Conservation (phyloP, 2,888 invertebrate species). For the Cerastis leucographa region DNA sequence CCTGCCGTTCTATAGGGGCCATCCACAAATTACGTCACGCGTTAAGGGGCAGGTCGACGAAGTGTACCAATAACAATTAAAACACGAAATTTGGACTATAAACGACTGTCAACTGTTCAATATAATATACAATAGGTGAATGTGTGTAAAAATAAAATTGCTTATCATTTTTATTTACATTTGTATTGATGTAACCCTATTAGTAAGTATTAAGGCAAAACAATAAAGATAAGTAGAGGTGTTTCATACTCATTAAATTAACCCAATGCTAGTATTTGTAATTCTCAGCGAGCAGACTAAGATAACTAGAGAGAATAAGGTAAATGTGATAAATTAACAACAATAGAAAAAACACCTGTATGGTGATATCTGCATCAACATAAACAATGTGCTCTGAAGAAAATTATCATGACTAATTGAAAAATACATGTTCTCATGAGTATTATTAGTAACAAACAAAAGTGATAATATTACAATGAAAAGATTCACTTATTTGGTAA, state of each 20-base stretch:
- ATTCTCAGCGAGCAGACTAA: conserved; percentile 21
- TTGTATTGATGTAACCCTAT: conserved; percentile 47
- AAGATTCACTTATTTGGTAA: conserved; percentile 75
- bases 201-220: conserved; percentile 51
- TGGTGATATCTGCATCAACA: conserved; percentile 22
- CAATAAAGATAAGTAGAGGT: conserved; percentile 28
- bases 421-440: conserved; percentile 51
- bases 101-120: neutral
- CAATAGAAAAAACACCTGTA: neutral
- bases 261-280: conserved; percentile 18
- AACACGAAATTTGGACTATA: too few relatives aligned
- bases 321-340: conserved; percentile 22
- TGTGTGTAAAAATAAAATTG: conserved; percentile 38
- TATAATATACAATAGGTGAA: neutral
- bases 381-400: conserved; percentile 39
- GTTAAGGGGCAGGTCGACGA: too few relatives aligned
- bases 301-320: conserved; percentile 3
- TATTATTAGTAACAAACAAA: conserved; percentile 63
- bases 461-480: conserved; percentile 38
- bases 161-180: conserved; percentile 34
- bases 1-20: neutral
- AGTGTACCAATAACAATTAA: too few relatives aligned
- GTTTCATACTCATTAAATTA: conserved; percentile 24
- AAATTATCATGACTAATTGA: conserved; percentile 40
- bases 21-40: too few relatives aligned